Evolutionary conservation across 1,140 invertebrate genomes (phyloP).

Genomic region (Drosophila ohnishii): DNA sequence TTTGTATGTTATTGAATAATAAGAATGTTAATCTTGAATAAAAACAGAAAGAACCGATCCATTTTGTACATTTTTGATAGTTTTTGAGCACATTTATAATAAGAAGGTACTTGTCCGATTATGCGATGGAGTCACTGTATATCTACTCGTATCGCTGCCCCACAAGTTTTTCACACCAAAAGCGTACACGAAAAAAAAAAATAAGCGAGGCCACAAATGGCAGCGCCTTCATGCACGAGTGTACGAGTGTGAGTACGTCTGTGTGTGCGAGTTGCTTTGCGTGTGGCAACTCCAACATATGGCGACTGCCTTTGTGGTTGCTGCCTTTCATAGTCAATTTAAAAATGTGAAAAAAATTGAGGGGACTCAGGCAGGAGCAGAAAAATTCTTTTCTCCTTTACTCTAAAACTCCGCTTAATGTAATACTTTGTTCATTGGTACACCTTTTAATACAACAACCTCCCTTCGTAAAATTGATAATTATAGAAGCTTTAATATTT

Average conservation of each 20-base stretch:
- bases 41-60: too few species aligned
- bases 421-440: not conserved
- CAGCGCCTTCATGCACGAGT: slow-evolving; percentile 51
- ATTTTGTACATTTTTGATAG: too few species aligned
- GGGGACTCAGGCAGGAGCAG: slow-evolving; percentile 15
- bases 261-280: slow-evolving; percentile 51
- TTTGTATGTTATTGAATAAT: too few species aligned
- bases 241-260: slow-evolving; percentile 3
- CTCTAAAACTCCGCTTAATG: not conserved
- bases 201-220: slow-evolving; percentile 68
- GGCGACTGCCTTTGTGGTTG: slow-evolving; percentile 37
- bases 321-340: slow-evolving; percentile 51
- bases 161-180: slow-evolving; percentile 77
- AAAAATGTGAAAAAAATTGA: slow-evolving; percentile 40
- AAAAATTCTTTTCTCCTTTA: not conserved
- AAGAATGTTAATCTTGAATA: too few species aligned
- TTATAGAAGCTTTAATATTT: not conserved
- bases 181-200: slow-evolving; percentile 42
- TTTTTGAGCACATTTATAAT: too few species aligned
- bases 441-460: too few species aligned
- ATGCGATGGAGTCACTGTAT: not conserved
- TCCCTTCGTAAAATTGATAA: not conserved
- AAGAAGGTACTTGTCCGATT: too few species aligned
- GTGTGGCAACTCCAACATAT: slow-evolving; percentile 78
- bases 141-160: slow-evolving; percentile 41